These are phyloP conservation scores for Metallyticus violacea DNA, from an alignment of 2,888 invertebrate genomes.

Conservation along the genomic window DNA sequence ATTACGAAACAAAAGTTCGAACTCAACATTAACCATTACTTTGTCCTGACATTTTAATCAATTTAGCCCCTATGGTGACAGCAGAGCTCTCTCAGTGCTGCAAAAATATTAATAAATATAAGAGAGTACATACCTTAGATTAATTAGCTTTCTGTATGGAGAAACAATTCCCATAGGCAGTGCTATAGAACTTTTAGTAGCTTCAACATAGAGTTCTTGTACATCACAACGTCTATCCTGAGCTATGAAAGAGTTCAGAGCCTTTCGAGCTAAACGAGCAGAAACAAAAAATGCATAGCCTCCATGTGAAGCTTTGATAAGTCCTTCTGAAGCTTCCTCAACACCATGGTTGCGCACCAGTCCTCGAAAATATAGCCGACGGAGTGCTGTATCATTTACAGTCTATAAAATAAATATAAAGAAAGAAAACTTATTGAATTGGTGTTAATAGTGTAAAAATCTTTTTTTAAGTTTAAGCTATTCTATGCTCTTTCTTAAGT, in stretches of 20 bases:
- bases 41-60: too few species aligned
- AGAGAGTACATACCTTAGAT: slow-evolving; percentile 49
- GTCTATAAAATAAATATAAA: background rate
- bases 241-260: slow-evolving; percentile 46
- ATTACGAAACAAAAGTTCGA: too few species aligned
- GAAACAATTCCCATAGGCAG: slow-evolving; percentile 57
- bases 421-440: too few species aligned
- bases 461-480: too few species aligned
- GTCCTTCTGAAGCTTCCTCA: slow-evolving; percentile 52
- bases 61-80: too few species aligned
- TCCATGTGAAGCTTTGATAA: slow-evolving; percentile 53
- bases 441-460: too few species aligned
- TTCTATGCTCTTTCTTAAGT: too few species aligned
- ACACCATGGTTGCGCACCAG: slow-evolving; percentile 51
- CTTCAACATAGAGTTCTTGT: slow-evolving; percentile 55
- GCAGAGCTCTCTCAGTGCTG: too few species aligned
- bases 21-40: too few species aligned
- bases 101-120: background rate
- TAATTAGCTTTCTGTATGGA: slow-evolving; percentile 57
- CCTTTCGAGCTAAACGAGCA: slow-evolving; percentile 57
- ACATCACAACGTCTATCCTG: slow-evolving; percentile 53
- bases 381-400: slow-evolving; percentile 26
- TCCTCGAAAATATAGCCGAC: slow-evolving; percentile 29
- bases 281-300: slow-evolving; percentile 63
- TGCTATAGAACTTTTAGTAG: slow-evolving; percentile 56